phyloP scores from a whole-genome alignment of 2,797 vertebrate genomes.

The Onychomys leucogaster region DNA sequence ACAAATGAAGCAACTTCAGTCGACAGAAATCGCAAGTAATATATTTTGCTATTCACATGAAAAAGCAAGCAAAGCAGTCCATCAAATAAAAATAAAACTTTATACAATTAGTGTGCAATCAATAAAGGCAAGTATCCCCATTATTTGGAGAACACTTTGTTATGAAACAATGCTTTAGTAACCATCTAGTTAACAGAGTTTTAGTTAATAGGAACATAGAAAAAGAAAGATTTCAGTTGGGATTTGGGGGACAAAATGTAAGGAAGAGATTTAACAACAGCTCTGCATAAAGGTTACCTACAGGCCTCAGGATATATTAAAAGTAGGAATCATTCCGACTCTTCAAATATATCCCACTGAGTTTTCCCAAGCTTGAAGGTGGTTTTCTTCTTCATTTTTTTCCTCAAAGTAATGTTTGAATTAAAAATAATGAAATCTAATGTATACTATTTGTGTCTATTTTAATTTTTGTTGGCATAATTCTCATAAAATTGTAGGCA shows the following conservation, averaged over 20 bases:
- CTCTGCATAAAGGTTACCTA: too few species aligned
- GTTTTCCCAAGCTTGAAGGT: accelerated
- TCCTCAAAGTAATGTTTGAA: not conserved
- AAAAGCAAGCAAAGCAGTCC: not conserved
- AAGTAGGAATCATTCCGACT: not conserved
- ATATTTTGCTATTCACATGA: not conserved
- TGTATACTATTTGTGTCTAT: not conserved
- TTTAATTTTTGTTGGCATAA: not conserved
- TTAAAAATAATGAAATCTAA: not conserved
- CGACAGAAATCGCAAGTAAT: not conserved
- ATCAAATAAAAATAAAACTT: not conserved
- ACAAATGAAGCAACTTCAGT: not conserved
- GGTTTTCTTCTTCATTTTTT: not conserved
- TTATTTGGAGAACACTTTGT: not conserved
- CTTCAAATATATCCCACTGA: not conserved
- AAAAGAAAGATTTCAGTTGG: not conserved
- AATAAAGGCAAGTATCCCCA: not conserved
- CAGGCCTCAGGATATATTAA: not conserved
- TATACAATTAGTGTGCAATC: not conserved
- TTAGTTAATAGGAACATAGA: not conserved
- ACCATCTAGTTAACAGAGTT: not conserved
- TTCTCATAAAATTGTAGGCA: not conserved
- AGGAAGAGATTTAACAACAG: not conserved
- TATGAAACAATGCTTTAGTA: not conserved
- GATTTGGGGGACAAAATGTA: not conserved